These are phyloP conservation scores for Haliaeetus leucogaster DNA, from an alignment of 2,113 vertebrate species.

Conservation along the genomic window DNA sequence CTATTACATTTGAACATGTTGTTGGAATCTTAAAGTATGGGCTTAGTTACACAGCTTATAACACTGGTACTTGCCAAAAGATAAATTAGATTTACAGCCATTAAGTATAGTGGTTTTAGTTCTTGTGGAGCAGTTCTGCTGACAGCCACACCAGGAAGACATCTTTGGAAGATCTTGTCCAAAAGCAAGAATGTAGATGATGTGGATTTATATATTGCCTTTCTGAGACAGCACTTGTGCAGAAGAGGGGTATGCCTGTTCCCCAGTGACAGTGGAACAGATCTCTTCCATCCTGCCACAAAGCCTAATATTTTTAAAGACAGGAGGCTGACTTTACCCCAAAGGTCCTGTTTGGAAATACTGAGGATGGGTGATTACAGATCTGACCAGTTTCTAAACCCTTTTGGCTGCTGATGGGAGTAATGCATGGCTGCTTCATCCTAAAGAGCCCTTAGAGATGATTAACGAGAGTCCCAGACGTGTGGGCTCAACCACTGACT, in stretches of 20 bases:
- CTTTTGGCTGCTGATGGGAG: neutral
- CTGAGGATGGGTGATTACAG: neutral
- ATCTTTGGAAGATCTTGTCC: neutral
- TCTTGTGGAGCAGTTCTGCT: neutral
- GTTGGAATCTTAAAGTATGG: neutral
- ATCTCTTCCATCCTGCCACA: neutral
- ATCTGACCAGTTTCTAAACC: neutral
- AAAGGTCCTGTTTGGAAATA: neutral
- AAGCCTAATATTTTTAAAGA: neutral
- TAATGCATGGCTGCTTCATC: neutral
- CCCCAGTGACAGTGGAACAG: neutral
- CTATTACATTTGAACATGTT: neutral
- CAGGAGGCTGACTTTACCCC: neutral
- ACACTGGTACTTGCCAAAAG: neutral
- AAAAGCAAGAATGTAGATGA: neutral
- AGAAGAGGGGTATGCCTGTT: neutral
- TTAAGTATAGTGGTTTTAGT: neutral
- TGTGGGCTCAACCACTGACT: slow-evolving; percentile 58
- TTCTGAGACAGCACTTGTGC: neutral
- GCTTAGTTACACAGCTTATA: neutral
- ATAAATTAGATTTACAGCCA: neutral
- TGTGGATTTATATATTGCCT: neutral
- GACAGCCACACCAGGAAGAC: neutral
- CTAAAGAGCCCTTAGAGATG: slow-evolving; percentile 12
- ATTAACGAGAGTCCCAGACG: slow-evolving; percentile 28